These are phyloP conservation scores for Tympanuchus pallidicinctus DNA, from an alignment of 2,113 vertebrate species.

Conservation along the genomic window DNA sequence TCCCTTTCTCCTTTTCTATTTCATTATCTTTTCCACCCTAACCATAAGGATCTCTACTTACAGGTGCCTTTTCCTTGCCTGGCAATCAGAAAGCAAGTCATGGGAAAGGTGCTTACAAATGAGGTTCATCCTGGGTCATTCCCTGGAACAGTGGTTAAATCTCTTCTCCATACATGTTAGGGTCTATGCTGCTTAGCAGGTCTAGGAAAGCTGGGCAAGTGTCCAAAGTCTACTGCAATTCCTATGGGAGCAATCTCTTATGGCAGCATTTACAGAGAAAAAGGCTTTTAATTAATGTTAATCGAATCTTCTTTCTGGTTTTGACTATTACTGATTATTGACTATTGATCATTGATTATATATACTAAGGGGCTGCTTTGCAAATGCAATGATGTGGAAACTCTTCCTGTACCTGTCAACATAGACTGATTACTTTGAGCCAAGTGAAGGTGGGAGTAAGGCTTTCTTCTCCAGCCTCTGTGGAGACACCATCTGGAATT, in stretches of 20 bases:
- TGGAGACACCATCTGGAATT: background rate
- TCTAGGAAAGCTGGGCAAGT: background rate
- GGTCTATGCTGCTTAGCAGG: background rate
- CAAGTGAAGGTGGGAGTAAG: background rate
- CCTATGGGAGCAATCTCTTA: background rate
- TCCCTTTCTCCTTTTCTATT: background rate
- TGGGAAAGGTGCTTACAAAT: background rate
- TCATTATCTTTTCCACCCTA: background rate
- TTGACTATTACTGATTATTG: background rate
- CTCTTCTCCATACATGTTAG: background rate
- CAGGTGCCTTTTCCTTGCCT: background rate
- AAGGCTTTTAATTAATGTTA: background rate
- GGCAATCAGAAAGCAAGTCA: background rate
- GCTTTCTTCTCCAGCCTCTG: background rate
- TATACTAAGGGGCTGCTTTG: background rate
- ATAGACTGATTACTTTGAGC: background rate
- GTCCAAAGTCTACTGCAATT: background rate
- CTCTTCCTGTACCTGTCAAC: background rate
- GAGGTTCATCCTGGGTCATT: background rate
- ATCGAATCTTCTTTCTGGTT: background rate
- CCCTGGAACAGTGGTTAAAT: background rate
- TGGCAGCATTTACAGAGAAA: background rate
- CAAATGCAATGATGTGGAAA: background rate
- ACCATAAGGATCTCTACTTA: background rate
- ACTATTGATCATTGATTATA: background rate